Conservation (phyloP, 2,113 vertebrate species). For the Halcyon malimbica region DNA sequence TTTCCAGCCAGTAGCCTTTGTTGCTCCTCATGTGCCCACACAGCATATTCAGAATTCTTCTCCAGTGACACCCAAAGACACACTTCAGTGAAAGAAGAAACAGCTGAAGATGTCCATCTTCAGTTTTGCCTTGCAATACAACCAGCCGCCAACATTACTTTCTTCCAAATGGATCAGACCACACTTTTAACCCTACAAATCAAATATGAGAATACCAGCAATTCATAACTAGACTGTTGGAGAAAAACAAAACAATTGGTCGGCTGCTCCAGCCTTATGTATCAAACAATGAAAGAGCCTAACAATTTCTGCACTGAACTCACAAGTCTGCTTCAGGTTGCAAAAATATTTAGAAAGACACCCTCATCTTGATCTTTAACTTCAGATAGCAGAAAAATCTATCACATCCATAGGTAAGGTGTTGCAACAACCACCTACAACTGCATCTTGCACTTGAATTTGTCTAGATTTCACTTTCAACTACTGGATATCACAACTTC, state of each 20-base stretch:
- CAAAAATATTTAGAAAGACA: background rate
- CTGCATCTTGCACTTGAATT: background rate
- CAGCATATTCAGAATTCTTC: background rate
- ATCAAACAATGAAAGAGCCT: background rate
- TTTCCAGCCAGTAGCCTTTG: background rate
- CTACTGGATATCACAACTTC: background rate
- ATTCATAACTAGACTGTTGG: background rate
- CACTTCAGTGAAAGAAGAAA: background rate
- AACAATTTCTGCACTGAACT: background rate
- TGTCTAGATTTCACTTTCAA: background rate
- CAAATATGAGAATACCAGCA: slow-evolving; percentile 28
- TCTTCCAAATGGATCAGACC: slow-evolving; percentile 83
- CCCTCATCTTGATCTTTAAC: background rate
- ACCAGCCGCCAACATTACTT: slow-evolving; percentile 59
- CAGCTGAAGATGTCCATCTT: slow-evolving; percentile 20
- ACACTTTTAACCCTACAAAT: slow-evolving; percentile 82
- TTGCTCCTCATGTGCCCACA: background rate
- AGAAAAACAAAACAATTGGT: background rate
- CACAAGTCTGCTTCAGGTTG: background rate
- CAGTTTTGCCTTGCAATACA: background rate
- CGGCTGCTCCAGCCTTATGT: background rate
- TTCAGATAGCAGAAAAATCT: background rate
- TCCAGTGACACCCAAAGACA: background rate
- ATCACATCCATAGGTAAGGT: background rate
- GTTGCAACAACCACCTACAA: background rate